Evolutionary conservation across 2,888 invertebrate species (phyloP).

Genomic region (Hemithea aestivaria): DNA sequence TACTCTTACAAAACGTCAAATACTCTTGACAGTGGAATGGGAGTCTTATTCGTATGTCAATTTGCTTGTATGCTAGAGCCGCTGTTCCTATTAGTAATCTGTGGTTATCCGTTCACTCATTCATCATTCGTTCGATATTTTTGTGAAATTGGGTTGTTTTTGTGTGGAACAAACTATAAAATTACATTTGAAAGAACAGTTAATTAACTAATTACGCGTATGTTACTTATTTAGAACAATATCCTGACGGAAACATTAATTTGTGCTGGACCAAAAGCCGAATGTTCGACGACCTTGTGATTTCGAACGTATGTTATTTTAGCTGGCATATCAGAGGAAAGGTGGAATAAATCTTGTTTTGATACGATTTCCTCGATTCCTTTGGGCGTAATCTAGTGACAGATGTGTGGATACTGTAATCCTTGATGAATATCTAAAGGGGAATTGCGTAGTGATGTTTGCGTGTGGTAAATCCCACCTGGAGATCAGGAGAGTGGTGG

Average conservation of each 20-base stretch:
- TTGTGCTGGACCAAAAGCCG: constrained; percentile 27
- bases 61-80: too few species aligned
- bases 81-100: not conserved
- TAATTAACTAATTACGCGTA: constrained; percentile 28
- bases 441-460: constrained; percentile 60
- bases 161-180: constrained; percentile 38
- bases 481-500: constrained; percentile 57
- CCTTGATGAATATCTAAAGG: constrained; percentile 17
- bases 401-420: not conserved
- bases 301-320: constrained; percentile 52
- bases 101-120: constrained; percentile 11
- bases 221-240: constrained; percentile 21
- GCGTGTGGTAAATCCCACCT: constrained; percentile 65
- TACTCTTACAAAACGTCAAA: too few species aligned
- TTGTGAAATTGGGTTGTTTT: constrained; percentile 63
- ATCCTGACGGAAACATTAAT: constrained; percentile 28
- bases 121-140: constrained; percentile 45
- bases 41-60: too few species aligned
- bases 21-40: too few species aligned
- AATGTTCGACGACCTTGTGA: constrained; percentile 58
- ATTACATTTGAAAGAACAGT: constrained; percentile 23
- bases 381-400: constrained; percentile 2
- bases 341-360: constrained; percentile 29
- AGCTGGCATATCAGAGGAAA: constrained; percentile 47
- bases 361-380: constrained; percentile 4